Conservation (phyloP, 2,113 vertebrate species). For the Athene cunicularia region DNA sequence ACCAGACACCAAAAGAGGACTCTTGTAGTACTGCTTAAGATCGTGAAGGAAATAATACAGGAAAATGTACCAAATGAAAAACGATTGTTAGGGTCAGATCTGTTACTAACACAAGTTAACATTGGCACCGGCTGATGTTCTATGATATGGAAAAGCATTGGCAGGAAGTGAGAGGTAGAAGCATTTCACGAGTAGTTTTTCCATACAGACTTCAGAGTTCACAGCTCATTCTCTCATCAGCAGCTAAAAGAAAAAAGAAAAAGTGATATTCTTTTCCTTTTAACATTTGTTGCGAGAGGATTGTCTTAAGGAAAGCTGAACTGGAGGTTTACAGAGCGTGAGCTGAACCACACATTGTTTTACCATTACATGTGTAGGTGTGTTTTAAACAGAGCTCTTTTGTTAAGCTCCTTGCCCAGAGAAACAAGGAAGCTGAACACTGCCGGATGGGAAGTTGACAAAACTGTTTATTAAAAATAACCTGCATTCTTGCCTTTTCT, state of each 20-base stretch:
- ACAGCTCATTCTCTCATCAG: not conserved
- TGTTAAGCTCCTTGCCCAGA: slow-evolving; percentile 23
- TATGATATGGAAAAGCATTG: accelerated
- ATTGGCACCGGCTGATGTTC: not conserved
- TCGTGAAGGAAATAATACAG: not conserved
- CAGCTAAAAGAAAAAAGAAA: not conserved
- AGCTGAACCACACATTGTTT: not conserved
- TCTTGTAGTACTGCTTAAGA: not conserved
- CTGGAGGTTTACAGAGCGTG: not conserved
- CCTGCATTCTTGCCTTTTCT: not conserved
- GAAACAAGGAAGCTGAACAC: slow-evolving; percentile 21
- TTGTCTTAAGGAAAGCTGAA: not conserved
- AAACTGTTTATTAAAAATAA: slow-evolving; percentile 6
- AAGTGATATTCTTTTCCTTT: not conserved
- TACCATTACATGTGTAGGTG: not conserved
- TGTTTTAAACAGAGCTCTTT: slow-evolving; percentile 32
- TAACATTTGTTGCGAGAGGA: not conserved
- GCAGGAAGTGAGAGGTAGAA: not conserved
- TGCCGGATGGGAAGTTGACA: not conserved
- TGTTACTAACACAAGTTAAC: not conserved
- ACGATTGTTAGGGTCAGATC: not conserved
- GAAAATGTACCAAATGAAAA: not conserved
- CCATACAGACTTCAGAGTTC: not conserved
- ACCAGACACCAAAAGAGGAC: not conserved
- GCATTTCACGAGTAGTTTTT: not conserved